Base-by-base conservation (phyloP, 1,140 invertebrate species). In the Stegodyphus mimosarum region DNA sequence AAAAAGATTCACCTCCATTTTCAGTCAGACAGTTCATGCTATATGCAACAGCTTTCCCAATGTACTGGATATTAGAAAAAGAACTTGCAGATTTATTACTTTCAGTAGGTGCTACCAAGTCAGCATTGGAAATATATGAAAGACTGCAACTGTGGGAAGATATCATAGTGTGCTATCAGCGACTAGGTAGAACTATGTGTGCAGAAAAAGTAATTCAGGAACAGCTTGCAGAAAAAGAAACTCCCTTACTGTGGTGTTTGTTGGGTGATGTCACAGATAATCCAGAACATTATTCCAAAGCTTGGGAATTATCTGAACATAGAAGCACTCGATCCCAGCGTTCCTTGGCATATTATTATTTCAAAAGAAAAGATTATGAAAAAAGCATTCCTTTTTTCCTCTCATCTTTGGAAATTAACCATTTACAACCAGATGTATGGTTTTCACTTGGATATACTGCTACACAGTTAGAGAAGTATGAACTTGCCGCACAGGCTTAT, bases 141-240 rank as follows among this genome's bases (percentile, higher is more conserved):
- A 91, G 93, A 71, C 91, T 98, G 10, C 92, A 96, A 86, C 90
- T 95, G n/a, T 99, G 97, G 97, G 96, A 98, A 88, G 94, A 98
- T 89, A 95, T 97, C 17, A 96, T 99, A 86, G 92, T 93, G 3
- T 99, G 97, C 91, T 98, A 98, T 88, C 95, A 95, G 18, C 18
- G 70, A 53, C 18, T 88, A 11, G 69, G 83, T 15, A 18, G 74
- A 71, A 87, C 64, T 50, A 87, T 89, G 15, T 89, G 95, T 93
- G 96, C 97, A 10, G 95, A 96, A 50, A 95, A 96, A 90, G 92
- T 99, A 77, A 97, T 96, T 89, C 94, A 97, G 90, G 90, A 70
- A 52, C 49, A 80, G 9, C 48, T 86, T 11, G 50, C 99, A 75
- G 92, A 93, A 7, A 93, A 95, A 84, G 93, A 95, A 51, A 96